Conservation (phyloP, 2,113 vertebrate species). For the Xerus inauris region DNA sequence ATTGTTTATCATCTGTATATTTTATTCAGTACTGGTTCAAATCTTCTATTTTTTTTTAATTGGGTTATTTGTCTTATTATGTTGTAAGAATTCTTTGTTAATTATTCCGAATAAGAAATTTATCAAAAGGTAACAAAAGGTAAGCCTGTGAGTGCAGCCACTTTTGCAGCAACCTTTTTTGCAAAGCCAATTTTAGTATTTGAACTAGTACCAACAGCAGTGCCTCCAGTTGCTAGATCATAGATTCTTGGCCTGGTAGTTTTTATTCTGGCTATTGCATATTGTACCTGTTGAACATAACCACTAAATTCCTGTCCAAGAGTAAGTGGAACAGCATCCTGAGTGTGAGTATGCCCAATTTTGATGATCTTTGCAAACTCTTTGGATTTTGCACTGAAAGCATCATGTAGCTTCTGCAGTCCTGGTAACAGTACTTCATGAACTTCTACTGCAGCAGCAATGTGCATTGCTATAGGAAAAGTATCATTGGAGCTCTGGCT, state of each 20-base stretch:
- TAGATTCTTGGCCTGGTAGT: constrained; percentile 95
- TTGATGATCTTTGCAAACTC: constrained; percentile 96
- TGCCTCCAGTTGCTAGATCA: constrained; percentile 95
- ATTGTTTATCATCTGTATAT: neutral
- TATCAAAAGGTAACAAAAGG: too few relatives aligned
- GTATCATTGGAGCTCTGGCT: too few relatives aligned
- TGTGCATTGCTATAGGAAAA: too few relatives aligned
- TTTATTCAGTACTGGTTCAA: neutral
- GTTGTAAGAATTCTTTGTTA: neutral
- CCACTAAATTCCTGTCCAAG: constrained; percentile 98
- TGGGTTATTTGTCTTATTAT: neutral
- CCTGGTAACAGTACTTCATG: constrained; percentile 94
- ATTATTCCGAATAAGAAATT: too few relatives aligned
- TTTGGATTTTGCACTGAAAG: constrained; percentile 91
- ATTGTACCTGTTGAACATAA: constrained; percentile 97
- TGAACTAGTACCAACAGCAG: constrained; percentile 96
- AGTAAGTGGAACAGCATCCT: constrained; percentile 97
- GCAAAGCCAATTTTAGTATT: constrained; percentile 98
- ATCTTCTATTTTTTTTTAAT: neutral
- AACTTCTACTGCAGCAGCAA: constrained; percentile 90
- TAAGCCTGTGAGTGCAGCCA: constrained; percentile 85
- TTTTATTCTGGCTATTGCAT: constrained; percentile 92
- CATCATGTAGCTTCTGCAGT: constrained; percentile 93
- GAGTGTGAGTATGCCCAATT: constrained; percentile 97
- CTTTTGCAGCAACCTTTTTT: constrained; percentile 90